Percentiles rank a stretch among this genome's conserved stretches.
Conservation (phyloP, 2,888 invertebrate species). For the Eupithecia tripunctaria region DNA sequence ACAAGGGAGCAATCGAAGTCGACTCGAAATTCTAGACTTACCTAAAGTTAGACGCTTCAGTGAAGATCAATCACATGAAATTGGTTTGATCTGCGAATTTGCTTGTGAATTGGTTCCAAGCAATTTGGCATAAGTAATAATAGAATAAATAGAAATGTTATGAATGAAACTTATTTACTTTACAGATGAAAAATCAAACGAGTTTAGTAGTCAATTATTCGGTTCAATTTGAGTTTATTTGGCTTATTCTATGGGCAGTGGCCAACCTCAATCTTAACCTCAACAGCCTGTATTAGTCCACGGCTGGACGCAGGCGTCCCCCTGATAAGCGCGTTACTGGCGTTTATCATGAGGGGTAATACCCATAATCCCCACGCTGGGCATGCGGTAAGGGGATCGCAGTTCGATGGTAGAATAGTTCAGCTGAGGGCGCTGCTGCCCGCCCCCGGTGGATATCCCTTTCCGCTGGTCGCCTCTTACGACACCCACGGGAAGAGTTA, state of each 20-base stretch:
- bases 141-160: not conserved
- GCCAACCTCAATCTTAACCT: no score
- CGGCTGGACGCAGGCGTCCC: no score
- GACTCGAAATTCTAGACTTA: constrained; percentile 35
- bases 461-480: no score
- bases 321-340: no score
- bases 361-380: no score
- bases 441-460: no score
- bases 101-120: constrained; percentile 33
- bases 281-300: no score
- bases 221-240: not conserved
- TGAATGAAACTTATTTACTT: not conserved
- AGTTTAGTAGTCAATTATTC: not conserved
- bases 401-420: no score
- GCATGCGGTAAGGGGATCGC: no score
- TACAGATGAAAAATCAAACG: not conserved
- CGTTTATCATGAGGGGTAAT: no score
- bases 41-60: constrained; percentile 32
- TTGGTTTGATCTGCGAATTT: constrained; percentile 37
- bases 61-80: constrained; percentile 40
- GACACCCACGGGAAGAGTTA: no score
- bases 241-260: not conserved
- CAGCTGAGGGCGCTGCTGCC: no score
- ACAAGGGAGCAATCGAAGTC: constrained; percentile 12
- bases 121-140: constrained; percentile 35